Evolutionary conservation across 37 sponge, comb jelly and placozoan species (phyloP).

Genomic region (Corticium candelabrum): DNA sequence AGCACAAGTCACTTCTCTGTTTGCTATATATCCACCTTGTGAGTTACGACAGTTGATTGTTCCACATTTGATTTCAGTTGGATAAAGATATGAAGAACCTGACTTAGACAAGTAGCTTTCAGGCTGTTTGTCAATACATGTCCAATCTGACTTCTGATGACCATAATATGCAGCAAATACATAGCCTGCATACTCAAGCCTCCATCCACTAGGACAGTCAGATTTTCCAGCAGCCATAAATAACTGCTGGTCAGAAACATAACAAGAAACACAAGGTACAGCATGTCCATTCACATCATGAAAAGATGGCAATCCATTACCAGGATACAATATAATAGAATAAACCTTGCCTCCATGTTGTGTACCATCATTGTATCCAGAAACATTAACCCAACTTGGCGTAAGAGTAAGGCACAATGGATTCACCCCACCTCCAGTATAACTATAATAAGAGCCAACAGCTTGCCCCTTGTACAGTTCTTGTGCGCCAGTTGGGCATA

Average conservation of each 20-base stretch:
- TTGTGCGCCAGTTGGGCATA: not conserved
- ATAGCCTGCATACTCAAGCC: not conserved
- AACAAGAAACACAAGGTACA: not conserved
- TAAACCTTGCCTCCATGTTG: not conserved
- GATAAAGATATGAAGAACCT: not conserved
- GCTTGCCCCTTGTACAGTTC: not conserved
- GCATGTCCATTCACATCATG: not conserved
- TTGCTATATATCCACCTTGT: not conserved
- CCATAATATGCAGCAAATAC: not conserved
- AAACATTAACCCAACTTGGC: not conserved
- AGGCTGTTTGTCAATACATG: not conserved
- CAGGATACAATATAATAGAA: not conserved
- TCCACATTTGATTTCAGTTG: not conserved
- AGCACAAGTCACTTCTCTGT: not conserved
- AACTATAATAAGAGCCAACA: not conserved
- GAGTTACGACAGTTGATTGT: not conserved
- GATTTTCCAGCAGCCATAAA: not conserved
- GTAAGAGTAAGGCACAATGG: not conserved
- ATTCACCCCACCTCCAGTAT: not conserved
- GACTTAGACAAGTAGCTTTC: not conserved
- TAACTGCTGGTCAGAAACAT: not conserved
- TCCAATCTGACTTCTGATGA: slow-evolving; percentile 1
- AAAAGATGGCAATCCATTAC: not conserved
- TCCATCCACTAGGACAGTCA: not conserved
- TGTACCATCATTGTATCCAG: not conserved